phyloP scores from a whole-genome alignment of 2,113 vertebrate species.

The Xiphias gladius region DNA sequence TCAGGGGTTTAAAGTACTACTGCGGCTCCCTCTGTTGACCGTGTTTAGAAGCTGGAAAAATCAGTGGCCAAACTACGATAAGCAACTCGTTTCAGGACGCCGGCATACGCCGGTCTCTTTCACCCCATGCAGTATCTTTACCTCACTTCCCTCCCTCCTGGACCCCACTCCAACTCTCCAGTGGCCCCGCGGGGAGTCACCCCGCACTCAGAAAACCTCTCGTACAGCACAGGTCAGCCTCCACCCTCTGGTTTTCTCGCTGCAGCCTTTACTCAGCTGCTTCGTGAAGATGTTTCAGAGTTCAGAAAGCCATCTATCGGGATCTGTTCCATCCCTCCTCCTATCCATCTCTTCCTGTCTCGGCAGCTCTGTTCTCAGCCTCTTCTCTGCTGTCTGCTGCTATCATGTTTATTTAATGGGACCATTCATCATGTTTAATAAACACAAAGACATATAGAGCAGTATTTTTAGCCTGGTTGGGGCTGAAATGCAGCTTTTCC shows the following conservation, averaged over 20 bases:
- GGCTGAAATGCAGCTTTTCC: not conserved
- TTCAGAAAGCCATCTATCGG: not conserved
- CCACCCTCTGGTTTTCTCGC: not conserved
- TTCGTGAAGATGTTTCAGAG: constrained; percentile 13
- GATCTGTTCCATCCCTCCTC: not conserved
- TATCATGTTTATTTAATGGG: constrained; percentile 58
- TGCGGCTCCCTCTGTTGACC: too few relatives aligned
- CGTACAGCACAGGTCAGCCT: not conserved
- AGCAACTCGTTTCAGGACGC: too few relatives aligned
- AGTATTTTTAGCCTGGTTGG: constrained; percentile 56
- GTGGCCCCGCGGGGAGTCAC: too few relatives aligned
- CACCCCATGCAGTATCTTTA: not conserved
- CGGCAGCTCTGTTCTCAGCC: constrained; percentile 14
- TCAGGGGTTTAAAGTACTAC: too few relatives aligned
- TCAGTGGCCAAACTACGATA: too few relatives aligned
- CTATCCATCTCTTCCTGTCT: constrained; percentile 42
- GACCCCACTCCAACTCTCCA: too few relatives aligned
- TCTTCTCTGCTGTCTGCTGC: constrained; percentile 28
- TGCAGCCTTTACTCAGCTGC: not conserved
- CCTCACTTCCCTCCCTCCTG: not conserved
- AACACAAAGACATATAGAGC: constrained; percentile 59
- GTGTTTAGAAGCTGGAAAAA: too few relatives aligned
- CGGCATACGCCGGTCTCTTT: not conserved
- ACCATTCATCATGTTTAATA: constrained; percentile 71
- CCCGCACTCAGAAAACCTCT: too few relatives aligned